Percentiles rank a stretch among this genome's conserved stretches.
Evolutionary conservation across 2,113 vertebrate genomes (phyloP).

Genomic region (Ptilonorhynchus violaceus): DNA sequence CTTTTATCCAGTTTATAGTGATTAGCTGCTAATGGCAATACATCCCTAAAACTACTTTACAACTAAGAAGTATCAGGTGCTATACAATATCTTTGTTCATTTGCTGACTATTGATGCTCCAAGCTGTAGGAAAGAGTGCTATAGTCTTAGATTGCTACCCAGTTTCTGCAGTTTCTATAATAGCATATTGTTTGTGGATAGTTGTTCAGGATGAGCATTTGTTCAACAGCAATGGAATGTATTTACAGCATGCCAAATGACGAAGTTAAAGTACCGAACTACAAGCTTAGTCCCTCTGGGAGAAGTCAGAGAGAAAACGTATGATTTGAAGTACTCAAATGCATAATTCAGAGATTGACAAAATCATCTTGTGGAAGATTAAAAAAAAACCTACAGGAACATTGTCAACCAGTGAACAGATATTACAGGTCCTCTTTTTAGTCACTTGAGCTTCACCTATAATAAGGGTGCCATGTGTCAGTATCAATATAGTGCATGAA

Average conservation of each 20-base stretch:
- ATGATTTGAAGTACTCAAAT: background rate
- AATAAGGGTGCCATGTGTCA: background rate
- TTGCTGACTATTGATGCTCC: background rate
- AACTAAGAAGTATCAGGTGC: background rate
- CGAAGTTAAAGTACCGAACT: background rate
- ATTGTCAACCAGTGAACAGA: background rate
- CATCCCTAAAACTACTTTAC: background rate
- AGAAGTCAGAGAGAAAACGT: background rate
- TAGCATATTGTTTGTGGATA: background rate
- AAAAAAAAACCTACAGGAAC: background rate
- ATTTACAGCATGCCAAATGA: conserved; percentile 21
- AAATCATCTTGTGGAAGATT: background rate
- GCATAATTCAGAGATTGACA: background rate
- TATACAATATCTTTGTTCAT: background rate
- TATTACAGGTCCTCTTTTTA: background rate
- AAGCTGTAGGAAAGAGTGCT: background rate
- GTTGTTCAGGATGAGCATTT: background rate
- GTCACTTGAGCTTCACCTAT: background rate
- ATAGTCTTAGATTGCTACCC: background rate
- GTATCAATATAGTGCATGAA: background rate
- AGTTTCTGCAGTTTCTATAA: background rate
- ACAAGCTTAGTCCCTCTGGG: background rate
- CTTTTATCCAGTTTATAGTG: background rate
- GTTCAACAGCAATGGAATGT: background rate
- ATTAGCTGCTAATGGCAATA: background rate